These are phyloP conservation scores for Semaprochilodus insignis DNA, from an alignment of 2,797 vertebrate species.

Conservation along the genomic window DNA sequence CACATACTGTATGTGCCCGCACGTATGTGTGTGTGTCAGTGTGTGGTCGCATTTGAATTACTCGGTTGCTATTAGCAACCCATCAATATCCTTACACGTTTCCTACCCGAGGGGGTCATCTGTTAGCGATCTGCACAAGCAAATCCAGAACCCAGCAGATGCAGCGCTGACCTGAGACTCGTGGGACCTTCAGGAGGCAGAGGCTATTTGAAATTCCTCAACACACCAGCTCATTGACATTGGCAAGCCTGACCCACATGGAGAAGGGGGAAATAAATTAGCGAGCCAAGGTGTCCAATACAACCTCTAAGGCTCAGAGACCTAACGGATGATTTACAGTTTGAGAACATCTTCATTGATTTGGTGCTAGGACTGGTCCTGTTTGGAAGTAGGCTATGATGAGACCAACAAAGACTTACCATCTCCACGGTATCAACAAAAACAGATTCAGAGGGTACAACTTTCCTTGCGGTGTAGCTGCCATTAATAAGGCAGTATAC, in stretches of 20 bases:
- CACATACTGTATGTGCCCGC: conserved; percentile 5
- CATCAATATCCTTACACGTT: conserved; percentile 34
- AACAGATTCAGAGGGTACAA: conserved; percentile 18
- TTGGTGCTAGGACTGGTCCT: conserved; percentile 1
- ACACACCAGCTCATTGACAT: conserved; percentile 45
- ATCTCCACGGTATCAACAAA: neutral
- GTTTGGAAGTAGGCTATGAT: neutral
- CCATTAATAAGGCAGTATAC: too few species aligned
- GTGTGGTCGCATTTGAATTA: neutral
- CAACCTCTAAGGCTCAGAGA: conserved; percentile 32
- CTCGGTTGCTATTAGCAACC: conserved; percentile 9
- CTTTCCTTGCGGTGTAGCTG: neutral
- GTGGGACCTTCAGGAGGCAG: conserved; percentile 44
- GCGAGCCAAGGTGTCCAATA: conserved; percentile 61
- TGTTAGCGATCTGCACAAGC: conserved; percentile 41
- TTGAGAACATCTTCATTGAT: conserved; percentile 40
- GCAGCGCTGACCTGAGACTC: conserved; percentile 64
- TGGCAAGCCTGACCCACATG: conserved; percentile 50
- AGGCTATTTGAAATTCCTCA: conserved; percentile 53
- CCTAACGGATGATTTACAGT: conserved; percentile 35
- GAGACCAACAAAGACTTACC: conserved; percentile 9
- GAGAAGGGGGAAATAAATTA: conserved; percentile 48
- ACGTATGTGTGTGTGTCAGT: neutral
- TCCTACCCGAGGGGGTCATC: conserved; percentile 13
- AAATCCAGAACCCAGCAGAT: conserved; percentile 15